A percentile compares a stretch with the other conserved stretches of the same genome.
Conservation (phyloP, 2,888 invertebrate genomes). For the Leptura quadrifasciata region DNA sequence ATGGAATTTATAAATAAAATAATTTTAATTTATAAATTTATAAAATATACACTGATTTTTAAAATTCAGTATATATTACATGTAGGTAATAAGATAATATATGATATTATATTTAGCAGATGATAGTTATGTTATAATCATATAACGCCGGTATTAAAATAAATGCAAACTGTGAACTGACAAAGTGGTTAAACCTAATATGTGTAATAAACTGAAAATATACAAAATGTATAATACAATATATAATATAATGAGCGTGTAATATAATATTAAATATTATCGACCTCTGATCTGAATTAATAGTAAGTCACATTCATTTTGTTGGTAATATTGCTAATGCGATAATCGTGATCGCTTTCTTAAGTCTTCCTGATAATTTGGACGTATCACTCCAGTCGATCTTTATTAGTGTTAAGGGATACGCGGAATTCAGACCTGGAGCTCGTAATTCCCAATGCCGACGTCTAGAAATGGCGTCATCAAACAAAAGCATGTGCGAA, state of each 20-base stretch:
- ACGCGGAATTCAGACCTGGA: constrained; percentile 60
- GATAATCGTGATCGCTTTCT: constrained; percentile 56
- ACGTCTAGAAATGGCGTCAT: constrained; percentile 66
- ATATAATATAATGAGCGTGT: background rate
- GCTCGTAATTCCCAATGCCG: constrained; percentile 58
- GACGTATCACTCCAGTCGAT: constrained; percentile 61
- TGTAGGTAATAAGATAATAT: too few relatives aligned
- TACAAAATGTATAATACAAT: too few relatives aligned
- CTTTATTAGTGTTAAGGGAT: constrained; percentile 64
- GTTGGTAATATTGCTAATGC: constrained; percentile 45
- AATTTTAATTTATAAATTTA: too few relatives aligned
- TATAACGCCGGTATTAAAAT: too few relatives aligned
- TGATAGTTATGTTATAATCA: too few relatives aligned
- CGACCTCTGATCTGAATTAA: constrained; percentile 3
- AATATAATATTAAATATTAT: background rate
- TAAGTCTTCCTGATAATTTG: constrained; percentile 60
- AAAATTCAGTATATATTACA: too few relatives aligned
- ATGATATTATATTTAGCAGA: too few relatives aligned
- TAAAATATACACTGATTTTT: too few relatives aligned
- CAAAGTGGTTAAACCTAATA: too few relatives aligned
- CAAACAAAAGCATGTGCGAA: constrained; percentile 70
- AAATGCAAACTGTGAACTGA: too few relatives aligned
- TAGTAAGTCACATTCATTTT: constrained; percentile 18
- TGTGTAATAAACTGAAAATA: too few relatives aligned
- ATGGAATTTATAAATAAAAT: too few relatives aligned